Base-by-base conservation (phyloP, 2,113 vertebrate species). In the Oryzias javanicus region DNA sequence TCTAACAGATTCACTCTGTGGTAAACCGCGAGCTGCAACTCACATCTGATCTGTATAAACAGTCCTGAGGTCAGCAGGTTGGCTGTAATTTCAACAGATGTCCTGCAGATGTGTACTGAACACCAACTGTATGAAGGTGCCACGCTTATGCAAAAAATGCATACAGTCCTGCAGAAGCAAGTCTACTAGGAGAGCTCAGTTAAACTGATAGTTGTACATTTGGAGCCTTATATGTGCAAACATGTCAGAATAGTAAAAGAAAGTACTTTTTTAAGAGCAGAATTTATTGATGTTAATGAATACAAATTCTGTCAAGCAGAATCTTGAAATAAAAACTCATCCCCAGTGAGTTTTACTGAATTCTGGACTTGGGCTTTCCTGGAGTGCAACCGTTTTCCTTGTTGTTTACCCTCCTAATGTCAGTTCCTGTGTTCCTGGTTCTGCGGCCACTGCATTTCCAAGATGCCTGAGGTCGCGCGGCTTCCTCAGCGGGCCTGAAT, bases 401-500 rank as follows among this genome's bases (percentile, higher is more conserved):
- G 79, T 80, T 77, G 70, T 85, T 86, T 85, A 74, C 54, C 55
- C 66, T 64, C 27, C 47, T 60, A 84, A 75, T 82, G 73, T 82
- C 78, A 69, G 71, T 53, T 68, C 64, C 64, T 74, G 64, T 79
- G 66, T 81, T 76, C 69, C 75, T 70, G 74, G 59, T 60, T 78
- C 64, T 83, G 82, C 78, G 83, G 84, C 76, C 63, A 56, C 51
- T 58, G 76, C 64, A 82, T 82, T 79, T 74, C 62, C 3, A 64
- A 80, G 76, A 89, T 89, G 87, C 85, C 84, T 90, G 87, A 84
- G 87, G 88, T 88, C 51, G 49, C 56, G 78, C 69, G 86, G 86
- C 79, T 88, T 84, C 80, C 79, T 72, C 22, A 44, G 71, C 17
- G 67, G 66, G 55, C 62, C 81, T 76, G 81, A 77, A 79, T 80